Evolutionary conservation across 2,888 invertebrate species (phyloP), one percentile per base, ranked within the genome.

Genomic region (Fissipunctia ypsillon): DNA sequence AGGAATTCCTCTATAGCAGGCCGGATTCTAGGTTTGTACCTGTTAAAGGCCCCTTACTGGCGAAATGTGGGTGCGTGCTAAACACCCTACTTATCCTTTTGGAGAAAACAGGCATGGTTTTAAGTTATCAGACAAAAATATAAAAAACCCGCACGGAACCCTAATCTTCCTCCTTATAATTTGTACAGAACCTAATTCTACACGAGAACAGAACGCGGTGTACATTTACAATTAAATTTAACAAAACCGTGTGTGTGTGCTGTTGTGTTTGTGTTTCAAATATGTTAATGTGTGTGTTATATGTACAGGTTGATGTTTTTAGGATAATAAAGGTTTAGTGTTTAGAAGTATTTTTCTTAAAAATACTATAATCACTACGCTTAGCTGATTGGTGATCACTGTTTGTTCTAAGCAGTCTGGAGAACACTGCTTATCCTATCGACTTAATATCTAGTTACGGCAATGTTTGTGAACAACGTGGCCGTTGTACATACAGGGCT

Each of bases 151-250:
- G 43, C 64, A 63, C 76, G 65, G 75, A 69, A 76, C 82, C 83
- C 79, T 70, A 52, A 67, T 59, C 28, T 31, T 28, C 38, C 31
- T 76, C 12, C 10, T 54, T 59, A 35, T 25, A 76, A 76, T 45
- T 22, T 25, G 22, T 72, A 64, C 73, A 50, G 81, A 84, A 85
- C 84, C 83, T 81, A 83, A 83, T 85, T 84, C 76, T 57, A 72
- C 68, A 57, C 60, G 60, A 81, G 72, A 73, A 72, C 75, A 54
- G 66, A 84, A 80, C 73, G 72, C 82, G 84, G 86, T 88, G 87
- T 87, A 83, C 85, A 87, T 90, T 89, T 87, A 92, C 91, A 92
- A 92, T 91, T 91, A 92, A 91, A 90, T 89, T 91, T 90, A 91
- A 89, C 89, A 88, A 87, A 88, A 87, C 78, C 66, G 74, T 81